A percentile compares a stretch with the other conserved stretches of the same genome.
phyloP scores from a whole-genome alignment of 2,113 vertebrate genomes.

The Pollachius pollachius region DNA sequence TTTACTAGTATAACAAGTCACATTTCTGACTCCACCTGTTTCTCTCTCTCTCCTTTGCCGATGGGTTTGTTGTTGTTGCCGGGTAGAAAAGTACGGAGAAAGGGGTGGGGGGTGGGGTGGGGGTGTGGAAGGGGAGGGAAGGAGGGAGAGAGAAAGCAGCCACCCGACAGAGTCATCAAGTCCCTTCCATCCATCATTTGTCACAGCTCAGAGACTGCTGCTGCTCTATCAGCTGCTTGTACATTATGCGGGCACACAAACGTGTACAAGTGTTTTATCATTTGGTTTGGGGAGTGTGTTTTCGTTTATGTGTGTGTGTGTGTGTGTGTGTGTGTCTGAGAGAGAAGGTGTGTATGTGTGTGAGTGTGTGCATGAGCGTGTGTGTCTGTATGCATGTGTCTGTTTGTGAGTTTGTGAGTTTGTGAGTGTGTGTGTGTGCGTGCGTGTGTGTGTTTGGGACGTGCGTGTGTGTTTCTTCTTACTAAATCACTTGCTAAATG shows the following conservation, averaged over 20 bases:
- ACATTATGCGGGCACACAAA: constrained; percentile 1
- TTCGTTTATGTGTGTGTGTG: constrained; percentile 20
- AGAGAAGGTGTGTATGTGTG: constrained; percentile 19
- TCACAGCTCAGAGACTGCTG: constrained; percentile 51
- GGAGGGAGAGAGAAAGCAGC: constrained; percentile 50
- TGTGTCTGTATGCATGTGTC: not conserved
- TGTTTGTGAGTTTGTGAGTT: constrained; percentile 16
- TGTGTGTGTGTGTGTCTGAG: constrained; percentile 20
- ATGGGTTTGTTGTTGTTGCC: too few species aligned
- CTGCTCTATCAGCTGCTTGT: constrained; percentile 51
- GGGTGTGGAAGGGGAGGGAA: constrained; percentile 15
- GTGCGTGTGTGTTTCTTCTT: not conserved
- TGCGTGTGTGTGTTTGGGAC: not conserved
- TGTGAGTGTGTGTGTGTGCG: constrained; percentile 12
- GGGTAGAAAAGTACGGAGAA: not conserved
- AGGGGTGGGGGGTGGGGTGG: not conserved
- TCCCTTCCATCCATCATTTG: constrained; percentile 57
- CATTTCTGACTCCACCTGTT: too few species aligned
- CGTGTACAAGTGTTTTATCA: constrained; percentile 23
- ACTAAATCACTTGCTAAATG: not conserved
- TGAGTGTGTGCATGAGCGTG: constrained; percentile 22
- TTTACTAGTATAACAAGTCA: too few species aligned
- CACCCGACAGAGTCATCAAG: constrained; percentile 64
- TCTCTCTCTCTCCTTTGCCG: too few species aligned
- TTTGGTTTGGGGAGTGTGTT: constrained; percentile 28